Evolutionary conservation across 2,113 vertebrate genomes (phyloP).

Genomic region (Trinectes maculatus): DNA sequence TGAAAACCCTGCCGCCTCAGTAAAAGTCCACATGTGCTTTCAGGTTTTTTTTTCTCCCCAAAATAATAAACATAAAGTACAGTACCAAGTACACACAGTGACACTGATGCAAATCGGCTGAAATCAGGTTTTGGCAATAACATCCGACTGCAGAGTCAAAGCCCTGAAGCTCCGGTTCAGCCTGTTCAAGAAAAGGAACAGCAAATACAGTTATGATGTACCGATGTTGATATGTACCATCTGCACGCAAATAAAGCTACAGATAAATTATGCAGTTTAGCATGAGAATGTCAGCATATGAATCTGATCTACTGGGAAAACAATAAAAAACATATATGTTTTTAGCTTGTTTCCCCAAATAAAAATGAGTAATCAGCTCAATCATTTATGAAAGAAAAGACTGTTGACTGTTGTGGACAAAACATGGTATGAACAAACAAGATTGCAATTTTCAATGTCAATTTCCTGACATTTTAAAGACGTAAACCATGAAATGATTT

Average conservation of each 20-base stretch:
- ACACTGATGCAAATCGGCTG: conserved; percentile 9
- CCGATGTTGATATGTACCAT: neutral
- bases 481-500: too few species aligned
- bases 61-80: neutral
- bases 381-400: too few species aligned
- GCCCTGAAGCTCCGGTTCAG: too few species aligned
- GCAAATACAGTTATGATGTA: neutral
- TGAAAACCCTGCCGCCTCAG: neutral
- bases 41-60: too few species aligned
- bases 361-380: too few species aligned
- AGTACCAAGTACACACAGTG: neutral
- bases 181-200: neutral
- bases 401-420: too few species aligned
- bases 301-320: neutral
- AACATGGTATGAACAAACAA: too few species aligned
- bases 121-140: neutral
- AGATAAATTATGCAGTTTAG: neutral
- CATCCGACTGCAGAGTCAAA: neutral
- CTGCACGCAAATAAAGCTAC: neutral
- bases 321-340: neutral
- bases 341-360: too few species aligned
- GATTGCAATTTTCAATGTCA: too few species aligned
- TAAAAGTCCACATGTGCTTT: neutral
- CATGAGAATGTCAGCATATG: neutral
- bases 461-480: too few species aligned